Evolutionary conservation across 2,113 vertebrate genomes (phyloP), one percentile per base, ranked within the genome.

Genomic region (Pelecanus crispus): DNA sequence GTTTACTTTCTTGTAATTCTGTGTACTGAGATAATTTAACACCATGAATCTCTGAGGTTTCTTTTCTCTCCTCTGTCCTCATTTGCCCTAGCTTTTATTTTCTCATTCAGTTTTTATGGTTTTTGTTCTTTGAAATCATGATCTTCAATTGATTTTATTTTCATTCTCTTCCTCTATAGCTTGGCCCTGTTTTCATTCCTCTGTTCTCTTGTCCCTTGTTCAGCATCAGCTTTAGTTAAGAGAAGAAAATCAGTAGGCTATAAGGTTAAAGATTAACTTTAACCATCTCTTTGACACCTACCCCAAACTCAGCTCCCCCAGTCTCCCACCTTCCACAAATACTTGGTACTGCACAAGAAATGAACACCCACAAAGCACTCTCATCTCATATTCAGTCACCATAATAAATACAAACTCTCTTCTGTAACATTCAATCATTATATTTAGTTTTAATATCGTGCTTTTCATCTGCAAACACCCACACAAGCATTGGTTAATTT

Each of bases 401-500:
- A 18, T 68, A 91, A 74, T 89, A 95, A 95, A 95, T 58, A 92
- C 73, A 91, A 96, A 78, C 74, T 88, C 61, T 84, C 66, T 87
- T 95, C 92, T 94, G 67, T 53, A 95, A 92, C 63, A 80, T 91
- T 94, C 94, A 94, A 95, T 96, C 94, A 97, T 97, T 96, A 88
- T 91, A 95, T 94, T 97, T 94, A 95, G 92, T 91, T 58, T 81
- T 94, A 96, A 95, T 91, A 97, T 96, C 91, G 45, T 12, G 59
- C 92, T 87, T 97, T 96, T 97, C 92, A 96, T 97, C 95, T 95
- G 91, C 62, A 77, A 90, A 95, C 92, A 95, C 89, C 95, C 81
- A 85, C 95, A 94, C 84, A 95, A 94, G 86, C 92, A 83, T 80
- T 96, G 92, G 95, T 97, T 96, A 96, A 97, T 96, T 97, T 95